Conservation (phyloP, 2,888 invertebrate species). For the Flabesymbios commensalis region DNA sequence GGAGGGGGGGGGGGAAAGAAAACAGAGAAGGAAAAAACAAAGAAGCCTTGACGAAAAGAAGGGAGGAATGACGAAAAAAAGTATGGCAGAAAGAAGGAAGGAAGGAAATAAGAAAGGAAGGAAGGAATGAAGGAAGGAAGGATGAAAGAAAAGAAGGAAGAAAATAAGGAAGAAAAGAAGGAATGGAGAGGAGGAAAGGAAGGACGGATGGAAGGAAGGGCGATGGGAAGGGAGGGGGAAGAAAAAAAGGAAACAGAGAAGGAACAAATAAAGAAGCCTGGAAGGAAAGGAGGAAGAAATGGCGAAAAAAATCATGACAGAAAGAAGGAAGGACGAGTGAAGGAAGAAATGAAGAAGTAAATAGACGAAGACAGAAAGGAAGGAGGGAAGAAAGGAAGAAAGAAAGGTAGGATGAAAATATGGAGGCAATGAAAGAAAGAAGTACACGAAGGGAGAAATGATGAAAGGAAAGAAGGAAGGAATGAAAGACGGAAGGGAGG, state of each 20-base stretch:
- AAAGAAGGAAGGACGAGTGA: too few species aligned
- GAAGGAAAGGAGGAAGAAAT: neutral
- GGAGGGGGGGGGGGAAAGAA: neutral
- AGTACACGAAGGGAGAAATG: too few species aligned
- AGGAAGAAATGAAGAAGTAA: too few species aligned
- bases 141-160: neutral
- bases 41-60: neutral
- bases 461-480: too few species aligned
- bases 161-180: neutral
- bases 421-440: too few species aligned
- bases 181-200: neutral
- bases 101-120: neutral
- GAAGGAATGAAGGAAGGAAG: neutral
- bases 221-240: neutral
- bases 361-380: too few species aligned
- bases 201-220: neutral
- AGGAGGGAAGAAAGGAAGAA: too few species aligned
- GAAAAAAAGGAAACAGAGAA: neutral
- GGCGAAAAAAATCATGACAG: neutral
- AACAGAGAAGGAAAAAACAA: neutral
- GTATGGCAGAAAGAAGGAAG: neutral
- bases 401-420: too few species aligned
- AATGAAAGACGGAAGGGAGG: too few species aligned
- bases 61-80: neutral
- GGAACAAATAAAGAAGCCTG: neutral